Evolutionary conservation across 2,888 invertebrate genomes (phyloP), one percentile per base, ranked within the genome.

Genomic region (Campopleginae sp.): DNA sequence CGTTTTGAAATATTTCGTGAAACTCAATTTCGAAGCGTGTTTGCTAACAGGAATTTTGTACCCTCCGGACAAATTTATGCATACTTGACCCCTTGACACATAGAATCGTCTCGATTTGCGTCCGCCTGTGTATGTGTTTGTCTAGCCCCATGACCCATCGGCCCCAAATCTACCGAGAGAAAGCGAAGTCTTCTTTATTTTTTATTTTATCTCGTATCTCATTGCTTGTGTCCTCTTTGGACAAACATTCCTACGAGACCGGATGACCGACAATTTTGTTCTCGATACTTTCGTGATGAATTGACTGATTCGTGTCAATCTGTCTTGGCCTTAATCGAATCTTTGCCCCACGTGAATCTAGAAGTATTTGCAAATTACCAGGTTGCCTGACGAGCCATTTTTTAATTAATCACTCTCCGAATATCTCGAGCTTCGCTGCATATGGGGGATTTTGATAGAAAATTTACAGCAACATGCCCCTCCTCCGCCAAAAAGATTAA

Each of bases 41-140:
- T 17, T 44, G 12, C 12, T 44, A 42, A 27, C 23, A 44, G 46
- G 14, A 23, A 61, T 66, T 48, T 48, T 27, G 33, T 71, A 58
- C 75, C 83, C 83, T 71, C 70, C 23, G 84, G 84, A 63, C 12
- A 44, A 65, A 44, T 68, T 75, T 19, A 77, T 66, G 23, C 54
- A 31, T 54, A 68, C 66, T 61, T 78, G 80, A 84, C 80, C 84
- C 58, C 74, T 81, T 74, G 81, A 77, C 84, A 84, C 84, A 72
- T 75, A 74, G 78, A 74, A 51, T 81, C 48, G 70, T 65, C 78
- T 75, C 58, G 46, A 58, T 58, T 58, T 31, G 65, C 70, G n/a
- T 19, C 27, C 63, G 33, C 38, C n/a, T n/a, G 46, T 48, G 58
- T 65, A 51, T 51, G 48, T 65, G n/a, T 42, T 48, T 65, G 65